Conservation (phyloP, 2,888 invertebrate genomes). For the Drosophila stalkeri region DNA sequence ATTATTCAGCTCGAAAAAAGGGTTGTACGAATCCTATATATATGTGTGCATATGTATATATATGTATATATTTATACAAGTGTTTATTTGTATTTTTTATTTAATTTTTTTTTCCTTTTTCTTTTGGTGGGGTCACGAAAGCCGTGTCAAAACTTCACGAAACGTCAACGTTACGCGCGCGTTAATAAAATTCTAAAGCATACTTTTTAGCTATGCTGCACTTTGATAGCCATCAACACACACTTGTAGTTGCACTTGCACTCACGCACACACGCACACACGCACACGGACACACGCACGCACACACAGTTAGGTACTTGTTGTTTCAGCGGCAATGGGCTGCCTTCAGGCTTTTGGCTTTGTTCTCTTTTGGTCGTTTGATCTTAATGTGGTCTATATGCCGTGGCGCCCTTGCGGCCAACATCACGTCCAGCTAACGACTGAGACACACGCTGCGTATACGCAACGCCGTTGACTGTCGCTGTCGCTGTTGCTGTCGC, state of each 20-base stretch:
- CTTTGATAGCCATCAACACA: conserved; percentile 63
- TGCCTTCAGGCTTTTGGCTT: conserved; percentile 58
- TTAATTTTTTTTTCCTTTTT: conserved; percentile 1
- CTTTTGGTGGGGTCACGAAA: conserved; percentile 50
- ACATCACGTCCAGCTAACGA: conserved; percentile 80
- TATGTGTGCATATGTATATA: conserved; percentile 8
- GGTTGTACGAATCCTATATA: conserved; percentile 28
- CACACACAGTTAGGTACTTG: conserved; percentile 62
- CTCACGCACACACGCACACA: conserved; percentile 24
- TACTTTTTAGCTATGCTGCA: conserved; percentile 78
- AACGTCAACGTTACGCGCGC: conserved; percentile 47
- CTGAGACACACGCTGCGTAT: conserved; percentile 72
- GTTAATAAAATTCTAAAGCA: conserved; percentile 71
- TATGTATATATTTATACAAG: conserved; percentile 8
- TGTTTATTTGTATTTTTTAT: conserved; percentile 12
- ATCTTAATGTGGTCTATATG: conserved; percentile 39
- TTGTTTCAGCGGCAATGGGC: conserved; percentile 75
- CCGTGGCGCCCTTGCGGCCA: conserved; percentile 80
- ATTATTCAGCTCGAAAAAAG: conserved; percentile 68
- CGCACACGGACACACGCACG: conserved; percentile 27
- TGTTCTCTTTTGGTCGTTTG: conserved; percentile 30
- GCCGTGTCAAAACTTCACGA: conserved; percentile 60
- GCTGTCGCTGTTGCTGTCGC: neutral
- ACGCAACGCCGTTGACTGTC: conserved; percentile 63
- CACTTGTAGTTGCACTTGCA: conserved; percentile 26